These are phyloP conservation scores for Tetrax tetrax DNA, from an alignment of 2,113 vertebrate species.

Conservation along the genomic window DNA sequence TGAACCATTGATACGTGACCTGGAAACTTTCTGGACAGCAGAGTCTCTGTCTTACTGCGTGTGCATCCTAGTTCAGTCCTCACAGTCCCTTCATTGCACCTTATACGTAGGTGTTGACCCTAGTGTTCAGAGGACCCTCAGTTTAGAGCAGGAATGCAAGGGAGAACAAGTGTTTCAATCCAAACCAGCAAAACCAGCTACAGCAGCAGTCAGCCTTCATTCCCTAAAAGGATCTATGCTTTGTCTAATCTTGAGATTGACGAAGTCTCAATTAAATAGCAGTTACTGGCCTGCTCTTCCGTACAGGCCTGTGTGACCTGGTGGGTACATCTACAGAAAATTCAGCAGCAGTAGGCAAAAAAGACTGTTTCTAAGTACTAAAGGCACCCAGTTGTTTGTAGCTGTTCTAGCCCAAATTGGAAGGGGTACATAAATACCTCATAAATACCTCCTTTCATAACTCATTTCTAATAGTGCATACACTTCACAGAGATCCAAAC, in stretches of 20 bases:
- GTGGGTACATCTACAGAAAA: neutral
- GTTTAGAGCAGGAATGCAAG: neutral
- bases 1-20: neutral
- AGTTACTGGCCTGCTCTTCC: neutral
- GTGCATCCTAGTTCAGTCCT: neutral
- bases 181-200: neutral
- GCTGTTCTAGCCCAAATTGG: neutral
- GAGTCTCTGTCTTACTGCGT: neutral
- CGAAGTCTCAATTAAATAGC: neutral
- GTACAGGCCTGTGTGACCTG: neutral
- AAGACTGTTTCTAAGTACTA: neutral
- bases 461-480: neutral
- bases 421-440: neutral
- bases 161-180: neutral
- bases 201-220: neutral
- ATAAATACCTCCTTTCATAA: neutral
- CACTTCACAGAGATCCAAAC: neutral
- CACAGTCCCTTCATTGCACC: neutral
- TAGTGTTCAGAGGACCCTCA: neutral
- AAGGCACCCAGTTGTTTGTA: neutral
- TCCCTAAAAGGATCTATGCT: neutral
- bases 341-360: neutral
- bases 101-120: neutral
- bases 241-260: neutral
- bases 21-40: neutral